phyloP scores from a whole-genome alignment of 2,888 invertebrate species.

The Linyphia triangularis region DNA sequence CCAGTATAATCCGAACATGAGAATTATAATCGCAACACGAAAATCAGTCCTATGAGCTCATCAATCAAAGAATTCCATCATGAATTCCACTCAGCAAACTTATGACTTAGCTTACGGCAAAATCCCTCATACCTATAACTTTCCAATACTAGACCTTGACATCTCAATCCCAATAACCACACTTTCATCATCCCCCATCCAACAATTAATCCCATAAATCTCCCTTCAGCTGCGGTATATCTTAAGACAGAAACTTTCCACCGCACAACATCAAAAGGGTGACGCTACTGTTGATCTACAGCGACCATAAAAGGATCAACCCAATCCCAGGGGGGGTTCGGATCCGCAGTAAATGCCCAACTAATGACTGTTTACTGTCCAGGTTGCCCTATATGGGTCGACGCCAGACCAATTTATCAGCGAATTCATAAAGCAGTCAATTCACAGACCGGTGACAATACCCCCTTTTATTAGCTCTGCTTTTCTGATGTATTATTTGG shows the following conservation, averaged over 20 bases:
- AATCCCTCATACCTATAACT: no score
- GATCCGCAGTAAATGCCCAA: not conserved
- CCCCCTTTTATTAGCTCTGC: constrained; percentile 2
- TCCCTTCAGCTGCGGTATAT: not conserved
- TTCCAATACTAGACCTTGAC: no score
- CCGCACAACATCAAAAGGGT: not conserved
- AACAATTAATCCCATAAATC: not conserved
- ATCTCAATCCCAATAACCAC: no score
- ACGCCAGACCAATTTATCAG: constrained; percentile 30
- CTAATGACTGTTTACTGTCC: constrained; percentile 64
- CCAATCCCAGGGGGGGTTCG: not conserved
- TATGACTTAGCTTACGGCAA: no score
- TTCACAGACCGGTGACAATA: not conserved
- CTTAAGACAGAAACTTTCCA: not conserved
- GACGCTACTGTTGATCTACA: constrained; percentile 1
- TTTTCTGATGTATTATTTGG: constrained; percentile 3
- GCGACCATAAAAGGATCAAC: not conserved
- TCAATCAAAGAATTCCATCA: no score
- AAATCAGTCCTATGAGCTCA: no score
- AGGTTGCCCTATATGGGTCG: constrained; percentile 9
- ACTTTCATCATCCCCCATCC: not conserved
- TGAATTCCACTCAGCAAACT: no score
- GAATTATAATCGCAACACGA: no score
- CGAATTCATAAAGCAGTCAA: constrained; percentile 42
- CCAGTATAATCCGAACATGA: no score